Base-by-base conservation (phyloP, 2,113 vertebrate genomes). In the Anas platyrhynchos region DNA sequence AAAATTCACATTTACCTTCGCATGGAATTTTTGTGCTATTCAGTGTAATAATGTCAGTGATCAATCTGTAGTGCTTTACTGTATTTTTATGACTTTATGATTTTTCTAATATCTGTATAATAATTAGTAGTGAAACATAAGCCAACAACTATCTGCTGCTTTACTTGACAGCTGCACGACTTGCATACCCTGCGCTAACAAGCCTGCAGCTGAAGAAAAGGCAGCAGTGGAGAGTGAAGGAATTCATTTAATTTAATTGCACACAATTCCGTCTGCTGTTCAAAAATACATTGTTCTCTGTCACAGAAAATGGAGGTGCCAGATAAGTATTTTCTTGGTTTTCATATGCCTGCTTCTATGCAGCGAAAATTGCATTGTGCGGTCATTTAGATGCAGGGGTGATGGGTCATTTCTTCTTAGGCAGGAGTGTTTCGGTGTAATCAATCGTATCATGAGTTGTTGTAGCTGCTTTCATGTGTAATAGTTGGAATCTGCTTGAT, bases 151-250 rank as follows among this genome's bases (percentile, higher is more conserved):
- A 9, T 4, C n/a, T 54, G 34, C 26, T 88, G 16, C 54, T 68
- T 83, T 59, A 34, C 69, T 73, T 66, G 58, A 48, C 43, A 78
- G 73, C 38, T 87, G 62, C 43, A 72, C 13, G 34, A 11, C 43
- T 67, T 5, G 2, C 29, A 9, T 27, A 16, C 2, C 2, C 84
- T 61, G 48, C 34, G 6, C 12, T 56, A 32, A 48, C 0, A 0
- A 54, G 23, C 16, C 32, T 58, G 26, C 71, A 41, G 52, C 50
- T 65, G 73, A 83, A 86, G 68, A 36, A 43, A 68, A 32, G 52
- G 59, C 26, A 61, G 12, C 32, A 44, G 32, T 34, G 50, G 58
- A 73, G 56, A 74, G 65, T 23, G 36, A 78, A 63, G 31, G 54
- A 73, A 67, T 86, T 66, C 0, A 11, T 69, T 6, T 7, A 4